phyloP scores from a whole-genome alignment of 2,888 invertebrate genomes.

The Bombyx huttoni region DNA sequence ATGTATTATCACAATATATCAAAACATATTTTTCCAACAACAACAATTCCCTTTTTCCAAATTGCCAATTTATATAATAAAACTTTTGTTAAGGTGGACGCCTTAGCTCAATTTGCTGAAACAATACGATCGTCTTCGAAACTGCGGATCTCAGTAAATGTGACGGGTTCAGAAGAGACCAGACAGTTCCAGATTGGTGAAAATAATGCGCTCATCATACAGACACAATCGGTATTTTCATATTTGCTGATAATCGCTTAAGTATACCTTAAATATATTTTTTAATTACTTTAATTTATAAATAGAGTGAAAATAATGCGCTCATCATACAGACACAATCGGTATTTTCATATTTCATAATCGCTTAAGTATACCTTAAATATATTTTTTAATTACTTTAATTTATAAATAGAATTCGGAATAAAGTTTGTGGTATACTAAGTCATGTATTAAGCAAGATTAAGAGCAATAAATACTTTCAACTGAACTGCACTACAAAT shows the following conservation, averaged over 20 bases:
- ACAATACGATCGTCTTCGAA: conserved; percentile 41
- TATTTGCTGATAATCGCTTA: no score
- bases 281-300: background rate
- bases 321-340: conserved; percentile 86
- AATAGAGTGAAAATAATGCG: conserved; percentile 75
- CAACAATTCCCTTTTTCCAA: no score
- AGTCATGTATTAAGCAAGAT: no score
- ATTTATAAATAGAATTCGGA: background rate
- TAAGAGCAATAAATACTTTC: no score
- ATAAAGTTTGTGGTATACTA: no score
- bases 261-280: background rate
- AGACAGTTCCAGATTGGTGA: conserved; percentile 79
- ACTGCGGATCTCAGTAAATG: conserved; percentile 47
- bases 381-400: background rate
- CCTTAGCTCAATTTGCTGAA: conserved; percentile 56
- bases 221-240: conserved; percentile 77
- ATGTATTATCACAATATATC: conserved; percentile 5
- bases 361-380: no score
- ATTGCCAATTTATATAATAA: background rate
- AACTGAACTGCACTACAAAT: no score
- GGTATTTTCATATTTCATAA: conserved; percentile 57
- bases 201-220: conserved; percentile 86
- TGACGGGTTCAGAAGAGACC: conserved; percentile 52
- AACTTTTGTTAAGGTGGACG: conserved; percentile 40
- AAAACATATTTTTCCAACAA: no score